Percentiles rank a stretch among this genome's conserved stretches.
These are phyloP conservation scores for Temnothorax unifasciatus DNA, from an alignment of 2,888 invertebrate species.

Conservation along the genomic window DNA sequence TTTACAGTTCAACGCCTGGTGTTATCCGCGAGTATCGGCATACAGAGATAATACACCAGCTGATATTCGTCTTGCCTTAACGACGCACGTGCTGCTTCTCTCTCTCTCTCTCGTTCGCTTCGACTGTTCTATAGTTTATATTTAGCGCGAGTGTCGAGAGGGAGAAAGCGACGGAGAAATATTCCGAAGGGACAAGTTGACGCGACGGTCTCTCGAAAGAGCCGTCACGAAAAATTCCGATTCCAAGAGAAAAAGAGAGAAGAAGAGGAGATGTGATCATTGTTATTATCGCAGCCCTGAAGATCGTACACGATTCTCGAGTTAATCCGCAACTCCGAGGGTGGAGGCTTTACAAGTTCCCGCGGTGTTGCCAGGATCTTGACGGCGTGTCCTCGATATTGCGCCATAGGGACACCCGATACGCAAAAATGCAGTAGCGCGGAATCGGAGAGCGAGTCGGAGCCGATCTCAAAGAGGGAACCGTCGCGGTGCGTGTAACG, in stretches of 20 bases:
- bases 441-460: neutral
- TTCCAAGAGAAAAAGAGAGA: neutral
- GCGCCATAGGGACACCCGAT: slow-evolving; percentile 6
- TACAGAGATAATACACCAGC: slow-evolving; percentile 34
- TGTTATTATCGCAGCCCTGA: slow-evolving; percentile 16
- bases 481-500: neutral
- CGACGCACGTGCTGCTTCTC: slow-evolving; percentile 61
- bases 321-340: neutral
- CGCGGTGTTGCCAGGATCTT: neutral
- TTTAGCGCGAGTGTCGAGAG: slow-evolving; percentile 47
- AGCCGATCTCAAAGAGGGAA: neutral
- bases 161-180: neutral
- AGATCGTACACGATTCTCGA: slow-evolving; percentile 8
- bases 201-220: slow-evolving; percentile 35
- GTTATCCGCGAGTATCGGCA: slow-evolving; percentile 47
- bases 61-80: slow-evolving; percentile 62
- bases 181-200: slow-evolving; percentile 25
- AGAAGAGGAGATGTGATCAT: neutral
- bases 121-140: slow-evolving; percentile 52
- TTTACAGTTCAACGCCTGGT: slow-evolving; percentile 63
- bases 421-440: slow-evolving; percentile 31
- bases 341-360: neutral
- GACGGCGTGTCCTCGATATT: slow-evolving; percentile 2
- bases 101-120: neutral
- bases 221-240: slow-evolving; percentile 13